A percentile compares a stretch with the other conserved stretches of the same genome.
phyloP scores from a whole-genome alignment of 2,888 invertebrate genomes.

The Lampropteryx suffumata region DNA sequence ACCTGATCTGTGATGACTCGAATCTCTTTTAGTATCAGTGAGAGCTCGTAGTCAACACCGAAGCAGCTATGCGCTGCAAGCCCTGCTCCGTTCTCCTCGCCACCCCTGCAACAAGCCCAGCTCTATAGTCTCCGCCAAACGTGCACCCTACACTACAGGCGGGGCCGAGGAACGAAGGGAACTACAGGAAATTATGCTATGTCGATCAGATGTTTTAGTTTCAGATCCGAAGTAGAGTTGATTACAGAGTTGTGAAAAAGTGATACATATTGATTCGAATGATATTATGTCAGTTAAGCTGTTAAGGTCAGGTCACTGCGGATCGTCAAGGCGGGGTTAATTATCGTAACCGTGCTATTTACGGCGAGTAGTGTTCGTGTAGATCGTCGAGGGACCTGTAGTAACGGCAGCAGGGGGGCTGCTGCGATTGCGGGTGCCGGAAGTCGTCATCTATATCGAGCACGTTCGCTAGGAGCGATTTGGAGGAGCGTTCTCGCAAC shows the following conservation, averaged over 20 bases:
- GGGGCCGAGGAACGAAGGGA: constrained; percentile 75
- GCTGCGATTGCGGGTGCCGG: constrained; percentile 89
- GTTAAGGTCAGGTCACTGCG: constrained; percentile 76
- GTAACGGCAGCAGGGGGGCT: constrained; percentile 89
- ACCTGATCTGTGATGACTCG: constrained; percentile 95
- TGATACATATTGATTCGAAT: constrained; percentile 46
- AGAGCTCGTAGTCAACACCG: constrained; percentile 96
- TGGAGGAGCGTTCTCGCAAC: constrained; percentile 95
- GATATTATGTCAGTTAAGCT: constrained; percentile 52
- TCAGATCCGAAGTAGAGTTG: constrained; percentile 59
- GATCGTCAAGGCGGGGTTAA: constrained; percentile 77
- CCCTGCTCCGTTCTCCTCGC: constrained; percentile 87
- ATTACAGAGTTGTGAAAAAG: constrained; percentile 38
- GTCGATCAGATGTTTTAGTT: constrained; percentile 57
- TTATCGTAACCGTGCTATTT: constrained; percentile 81
- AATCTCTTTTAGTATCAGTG: constrained; percentile 96
- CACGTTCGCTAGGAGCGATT: constrained; percentile 97
- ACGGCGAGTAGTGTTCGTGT: constrained; percentile 83
- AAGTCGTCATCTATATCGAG: constrained; percentile 99
- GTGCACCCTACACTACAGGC: constrained; percentile 73
- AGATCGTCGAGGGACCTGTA: constrained; percentile 87
- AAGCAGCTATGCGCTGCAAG: constrained; percentile 93
- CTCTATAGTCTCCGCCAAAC: constrained; percentile 73
- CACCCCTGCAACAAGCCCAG: constrained; percentile 70
- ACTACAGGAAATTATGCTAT: constrained; percentile 69